Base-by-base conservation (phyloP, 2,888 invertebrate species). In the Psylliodes chrysocephalus region DNA sequence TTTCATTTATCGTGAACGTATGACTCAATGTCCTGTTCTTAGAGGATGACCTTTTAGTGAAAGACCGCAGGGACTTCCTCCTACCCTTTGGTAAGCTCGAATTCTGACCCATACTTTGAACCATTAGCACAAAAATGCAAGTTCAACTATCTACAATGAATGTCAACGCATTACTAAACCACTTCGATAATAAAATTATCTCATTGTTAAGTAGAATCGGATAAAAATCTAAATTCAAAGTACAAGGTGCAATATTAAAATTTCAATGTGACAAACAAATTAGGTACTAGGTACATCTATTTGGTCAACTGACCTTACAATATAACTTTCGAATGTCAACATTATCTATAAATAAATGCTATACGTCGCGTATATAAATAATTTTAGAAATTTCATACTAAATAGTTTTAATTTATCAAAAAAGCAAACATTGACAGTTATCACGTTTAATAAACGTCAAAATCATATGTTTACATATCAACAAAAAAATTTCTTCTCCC, bases 1-100 rank as follows among this genome's bases (percentile, higher is more conserved):
- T 82, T 69, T 85, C 84, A 46, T 81, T 77, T 35, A 85, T 76
- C 56, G 82, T 83, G 74, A 85, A 86, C 5, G 86, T 83, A 52
- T 86, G 85, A 74, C 85, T 85, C 64, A 85, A 74, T 42, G 82
- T 78, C 19, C 78, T 77, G 66, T 82, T 81, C 46, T 78, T 75
- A 46, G 79, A 80, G 25, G 67, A 47, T 61, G 81, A 79, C 68
- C 80, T 77, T 63, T 80, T 74, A 8, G 76, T 72, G 69, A 82
- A 83, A 6, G 82, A 80, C 15, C 81, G 78, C 14, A 82, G 70
- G n/a, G 82, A 82, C 71, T 79, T 81, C 67, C 81, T 74, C 18
- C 82, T 73, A 22, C 78, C 78, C 65, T 79, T 78, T 19, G 80
- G 79, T 60, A 80, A 72, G 67, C 81, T 82, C 46, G 79, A 70